Conservation (phyloP, 2,113 vertebrate genomes). For the Galbula dea region DNA sequence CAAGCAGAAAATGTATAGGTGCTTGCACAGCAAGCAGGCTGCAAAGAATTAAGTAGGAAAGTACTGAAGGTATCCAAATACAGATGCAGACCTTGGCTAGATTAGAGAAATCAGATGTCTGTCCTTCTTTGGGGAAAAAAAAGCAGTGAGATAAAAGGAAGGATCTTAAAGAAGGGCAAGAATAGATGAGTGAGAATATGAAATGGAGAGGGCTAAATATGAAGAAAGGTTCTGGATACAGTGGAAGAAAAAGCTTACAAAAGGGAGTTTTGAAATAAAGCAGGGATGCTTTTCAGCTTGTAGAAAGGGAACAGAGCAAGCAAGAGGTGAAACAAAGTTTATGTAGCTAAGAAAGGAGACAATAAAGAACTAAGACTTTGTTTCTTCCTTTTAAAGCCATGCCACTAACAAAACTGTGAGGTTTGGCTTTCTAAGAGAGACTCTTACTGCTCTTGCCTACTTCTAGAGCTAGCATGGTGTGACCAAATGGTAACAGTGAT, state of each 20-base stretch:
- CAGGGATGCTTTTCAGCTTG: not conserved
- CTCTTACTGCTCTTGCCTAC: not conserved
- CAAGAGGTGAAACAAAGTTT: not conserved
- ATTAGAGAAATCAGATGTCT: not conserved
- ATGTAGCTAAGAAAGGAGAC: not conserved
- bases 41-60: not conserved
- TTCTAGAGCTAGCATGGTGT: not conserved
- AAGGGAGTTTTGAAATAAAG: slow-evolving; percentile 31
- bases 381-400: not conserved
- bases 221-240: not conserved
- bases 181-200: not conserved
- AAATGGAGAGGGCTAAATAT: not conserved
- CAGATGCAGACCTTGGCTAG: not conserved
- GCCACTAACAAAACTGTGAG: not conserved
- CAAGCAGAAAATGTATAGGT: not conserved
- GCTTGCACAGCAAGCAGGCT: not conserved
- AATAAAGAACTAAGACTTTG: not conserved
- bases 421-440: not conserved
- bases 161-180: not conserved
- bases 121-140: slow-evolving; percentile 3
- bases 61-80: not conserved
- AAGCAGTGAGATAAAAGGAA: not conserved
- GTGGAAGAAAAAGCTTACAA: not conserved
- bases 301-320: not conserved
- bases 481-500: not conserved